A percentile compares a stretch with the other conserved stretches of the same genome.
phyloP scores from a whole-genome alignment of 2,888 invertebrate genomes.

The Himalopsyche anomala region DNA sequence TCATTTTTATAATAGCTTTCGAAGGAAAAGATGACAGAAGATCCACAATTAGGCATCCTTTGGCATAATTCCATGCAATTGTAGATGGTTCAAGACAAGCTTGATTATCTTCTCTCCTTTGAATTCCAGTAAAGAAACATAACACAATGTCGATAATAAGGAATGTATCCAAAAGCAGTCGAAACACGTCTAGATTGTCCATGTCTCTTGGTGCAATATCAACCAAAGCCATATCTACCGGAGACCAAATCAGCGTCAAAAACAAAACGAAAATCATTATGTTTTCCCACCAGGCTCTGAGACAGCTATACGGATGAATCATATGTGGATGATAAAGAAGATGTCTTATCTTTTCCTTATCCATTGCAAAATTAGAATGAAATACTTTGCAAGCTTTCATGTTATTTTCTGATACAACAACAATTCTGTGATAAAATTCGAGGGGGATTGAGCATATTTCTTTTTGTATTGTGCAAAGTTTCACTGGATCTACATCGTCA shows the following conservation, averaged over 20 bases:
- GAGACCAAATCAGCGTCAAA: slow-evolving; percentile 65
- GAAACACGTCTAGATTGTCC: slow-evolving; percentile 49
- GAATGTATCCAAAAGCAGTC: slow-evolving; percentile 68
- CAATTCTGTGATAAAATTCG: slow-evolving; percentile 28
- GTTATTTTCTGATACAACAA: slow-evolving; percentile 69
- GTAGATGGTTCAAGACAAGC: slow-evolving; percentile 68
- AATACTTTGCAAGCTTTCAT: slow-evolving; percentile 68
- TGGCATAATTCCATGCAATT: slow-evolving; percentile 67
- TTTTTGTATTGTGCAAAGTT: slow-evolving; percentile 41
- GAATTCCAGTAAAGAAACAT: slow-evolving; percentile 70
- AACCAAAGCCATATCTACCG: slow-evolving; percentile 48
- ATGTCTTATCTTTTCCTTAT: slow-evolving; percentile 70
- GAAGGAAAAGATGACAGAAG: slow-evolving; percentile 68
- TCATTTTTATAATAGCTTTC: slow-evolving; percentile 65
- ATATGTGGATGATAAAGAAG: slow-evolving; percentile 68
- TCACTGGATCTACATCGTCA: slow-evolving; percentile 52
- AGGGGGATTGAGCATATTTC: not conserved
- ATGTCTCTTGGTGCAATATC: not conserved
- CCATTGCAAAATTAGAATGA: slow-evolving; percentile 69
- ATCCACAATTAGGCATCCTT: slow-evolving; percentile 67
- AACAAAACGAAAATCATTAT: slow-evolving; percentile 68
- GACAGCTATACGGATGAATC: slow-evolving; percentile 72
- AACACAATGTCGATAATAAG: slow-evolving; percentile 69
- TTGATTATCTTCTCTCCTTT: slow-evolving; percentile 67
- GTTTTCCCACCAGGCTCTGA: slow-evolving; percentile 70